phyloP scores from a whole-genome alignment of 2,113 vertebrate genomes.

The Anseranas semipalmata region DNA sequence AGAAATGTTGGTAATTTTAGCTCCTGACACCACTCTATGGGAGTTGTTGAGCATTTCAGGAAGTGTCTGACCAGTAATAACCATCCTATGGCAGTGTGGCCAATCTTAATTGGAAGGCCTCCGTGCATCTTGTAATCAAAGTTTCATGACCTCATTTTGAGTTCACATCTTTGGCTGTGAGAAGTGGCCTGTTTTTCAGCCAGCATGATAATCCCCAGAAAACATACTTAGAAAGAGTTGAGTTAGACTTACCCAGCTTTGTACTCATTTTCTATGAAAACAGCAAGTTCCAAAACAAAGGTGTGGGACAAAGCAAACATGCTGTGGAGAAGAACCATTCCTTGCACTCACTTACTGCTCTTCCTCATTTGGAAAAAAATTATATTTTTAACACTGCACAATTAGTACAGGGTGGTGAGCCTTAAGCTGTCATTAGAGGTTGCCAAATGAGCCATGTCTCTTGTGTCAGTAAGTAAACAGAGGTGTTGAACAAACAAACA shows the following conservation, averaged over 20 bases:
- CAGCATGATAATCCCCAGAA: neutral
- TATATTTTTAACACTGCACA: constrained; percentile 77
- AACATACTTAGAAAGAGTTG: neutral
- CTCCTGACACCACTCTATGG: constrained; percentile 50
- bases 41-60: constrained; percentile 73
- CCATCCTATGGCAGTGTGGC: neutral
- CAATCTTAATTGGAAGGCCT: constrained; percentile 53
- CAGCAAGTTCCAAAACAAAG: constrained; percentile 28
- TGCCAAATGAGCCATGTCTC: constrained; percentile 58
- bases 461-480: constrained; percentile 33
- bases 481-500: constrained; percentile 67
- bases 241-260: neutral
- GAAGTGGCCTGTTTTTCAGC: constrained; percentile 46
- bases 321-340: neutral
- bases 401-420: constrained; percentile 66
- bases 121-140: constrained; percentile 12
- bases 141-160: constrained; percentile 23
- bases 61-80: constrained; percentile 66
- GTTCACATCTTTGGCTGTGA: constrained; percentile 42
- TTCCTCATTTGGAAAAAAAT: constrained; percentile 5
- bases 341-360: neutral
- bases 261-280: neutral
- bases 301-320: constrained; percentile 35
- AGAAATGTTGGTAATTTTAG: constrained; percentile 70
- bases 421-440: constrained; percentile 74